These are phyloP conservation scores for Myiozetetes cayanensis DNA, from an alignment of 2,113 vertebrate species.

Conservation along the genomic window DNA sequence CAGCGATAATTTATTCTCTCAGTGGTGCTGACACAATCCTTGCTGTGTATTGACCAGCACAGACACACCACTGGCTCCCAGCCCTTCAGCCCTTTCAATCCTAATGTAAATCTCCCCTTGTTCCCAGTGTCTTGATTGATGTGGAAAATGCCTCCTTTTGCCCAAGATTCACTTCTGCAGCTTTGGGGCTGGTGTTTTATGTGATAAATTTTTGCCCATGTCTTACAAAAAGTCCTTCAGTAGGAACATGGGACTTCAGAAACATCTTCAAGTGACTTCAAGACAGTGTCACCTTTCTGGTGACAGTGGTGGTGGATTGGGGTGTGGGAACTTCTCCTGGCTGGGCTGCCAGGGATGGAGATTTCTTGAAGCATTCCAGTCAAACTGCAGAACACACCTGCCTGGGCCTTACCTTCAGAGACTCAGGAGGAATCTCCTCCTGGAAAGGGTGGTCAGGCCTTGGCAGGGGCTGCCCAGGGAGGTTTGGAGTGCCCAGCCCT, in stretches of 20 bases:
- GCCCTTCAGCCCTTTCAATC: background rate
- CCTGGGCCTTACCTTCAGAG: background rate
- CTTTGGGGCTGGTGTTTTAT: background rate
- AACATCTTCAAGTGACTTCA: background rate
- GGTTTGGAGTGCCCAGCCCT: background rate
- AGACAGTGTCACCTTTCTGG: background rate
- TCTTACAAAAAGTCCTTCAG: background rate
- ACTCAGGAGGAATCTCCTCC: background rate
- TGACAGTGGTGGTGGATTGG: background rate
- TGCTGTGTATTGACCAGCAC: slow-evolving; percentile 56
- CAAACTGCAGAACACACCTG: background rate
- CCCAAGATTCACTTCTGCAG: background rate
- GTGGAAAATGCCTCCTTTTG: background rate
- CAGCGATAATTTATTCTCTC: slow-evolving; percentile 64
- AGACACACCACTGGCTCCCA: slow-evolving; percentile 54
- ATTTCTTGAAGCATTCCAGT: background rate
- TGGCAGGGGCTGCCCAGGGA: background rate
- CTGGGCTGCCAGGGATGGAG: background rate
- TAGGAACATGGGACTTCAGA: background rate
- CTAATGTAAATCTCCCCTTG: slow-evolving; percentile 48
- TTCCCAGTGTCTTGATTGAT: slow-evolving; percentile 1
- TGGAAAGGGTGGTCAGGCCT: fast-evolving
- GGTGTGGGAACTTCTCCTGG: background rate
- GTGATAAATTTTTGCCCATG: background rate
- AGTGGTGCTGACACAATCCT: slow-evolving; percentile 61